Base-by-base conservation (phyloP, 2,797 vertebrate genomes). In the Lacerta bilineata region DNA sequence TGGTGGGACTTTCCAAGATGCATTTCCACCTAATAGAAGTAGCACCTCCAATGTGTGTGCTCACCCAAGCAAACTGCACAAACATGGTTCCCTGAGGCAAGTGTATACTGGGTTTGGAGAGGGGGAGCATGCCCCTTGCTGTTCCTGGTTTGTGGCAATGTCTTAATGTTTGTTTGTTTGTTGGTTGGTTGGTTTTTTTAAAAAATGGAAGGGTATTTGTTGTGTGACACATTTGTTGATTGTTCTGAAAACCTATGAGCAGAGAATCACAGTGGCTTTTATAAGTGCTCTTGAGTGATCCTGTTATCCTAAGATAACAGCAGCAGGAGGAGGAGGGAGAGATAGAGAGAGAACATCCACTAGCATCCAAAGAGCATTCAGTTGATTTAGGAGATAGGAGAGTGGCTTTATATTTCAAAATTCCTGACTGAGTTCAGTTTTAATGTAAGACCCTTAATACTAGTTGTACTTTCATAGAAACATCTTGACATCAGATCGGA, bases 381-480 rank as follows among this genome's bases (percentile, higher is more conserved):
- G 33, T 92, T 93, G 94, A 91, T 95, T 93, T 93, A 93, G n/a
- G 94, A 94, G 91, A 89, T 69, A 33, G 6, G 0, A 3, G 84
- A 86, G 89, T 77, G 83, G 39, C 92, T 95, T 77, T 83, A 77
- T 87, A 87, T 88, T 50, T 46, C 1, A 92, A 86, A 84, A 88
- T 77, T 76, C 87, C 84, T 27, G 83, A 74, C 87, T 78, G 18
- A 64, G 71, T 82, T 84, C 29, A 90, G 90, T 77, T 88, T 91
- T 88, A 20, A 33, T 68, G 86, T 83, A 89, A 55, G 88, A 77
- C 61, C 85, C 0, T 85, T 7, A 68, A 85, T 81, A 68, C 61
- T 90, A 85, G 78, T 0, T 36, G 89, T 39, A 39, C 36, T 50
- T 92, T 88, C 61, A 25, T 27, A 64, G 80, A 66, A n/a, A 9